These are phyloP conservation scores for Eidolon helvum DNA, from an alignment of 2,113 vertebrate genomes.

Conservation along the genomic window DNA sequence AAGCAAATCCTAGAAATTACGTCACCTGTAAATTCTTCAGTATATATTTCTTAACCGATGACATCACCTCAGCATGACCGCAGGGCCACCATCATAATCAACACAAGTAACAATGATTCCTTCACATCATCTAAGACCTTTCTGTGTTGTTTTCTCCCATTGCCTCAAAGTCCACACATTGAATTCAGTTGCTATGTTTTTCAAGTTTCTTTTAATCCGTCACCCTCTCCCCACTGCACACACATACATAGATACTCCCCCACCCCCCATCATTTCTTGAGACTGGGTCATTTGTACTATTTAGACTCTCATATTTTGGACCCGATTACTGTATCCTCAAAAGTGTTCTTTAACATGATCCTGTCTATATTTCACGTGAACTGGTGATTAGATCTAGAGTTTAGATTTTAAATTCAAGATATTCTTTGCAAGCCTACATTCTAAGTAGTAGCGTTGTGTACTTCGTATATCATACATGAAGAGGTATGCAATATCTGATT, in stretches of 20 bases:
- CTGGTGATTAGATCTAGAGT: not conserved
- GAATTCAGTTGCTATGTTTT: not conserved
- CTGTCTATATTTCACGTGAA: not conserved
- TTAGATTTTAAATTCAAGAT: not conserved
- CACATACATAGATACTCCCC: no score
- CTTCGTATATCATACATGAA: not conserved
- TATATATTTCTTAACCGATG: not conserved
- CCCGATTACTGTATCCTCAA: not conserved
- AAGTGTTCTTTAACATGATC: not conserved
- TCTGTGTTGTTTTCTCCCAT: not conserved
- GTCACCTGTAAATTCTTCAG: not conserved
- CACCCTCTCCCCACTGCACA: not conserved
- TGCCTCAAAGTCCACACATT: not conserved
- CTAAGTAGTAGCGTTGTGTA: not conserved
- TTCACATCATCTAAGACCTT: not conserved
- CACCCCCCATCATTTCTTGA: not conserved
- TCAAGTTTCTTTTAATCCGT: not conserved
- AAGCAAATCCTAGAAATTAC: not conserved
- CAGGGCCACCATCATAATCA: fast-evolving
- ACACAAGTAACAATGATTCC: not conserved
- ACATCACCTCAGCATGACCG: not conserved
- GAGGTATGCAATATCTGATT: not conserved
- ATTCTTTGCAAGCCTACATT: not conserved
- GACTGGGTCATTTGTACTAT: no score
- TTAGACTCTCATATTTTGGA: not conserved